Evolutionary conservation across 2,113 vertebrate species (phyloP), one percentile per base, ranked within the genome.

Genomic region (Aptenodytes patagonicus): DNA sequence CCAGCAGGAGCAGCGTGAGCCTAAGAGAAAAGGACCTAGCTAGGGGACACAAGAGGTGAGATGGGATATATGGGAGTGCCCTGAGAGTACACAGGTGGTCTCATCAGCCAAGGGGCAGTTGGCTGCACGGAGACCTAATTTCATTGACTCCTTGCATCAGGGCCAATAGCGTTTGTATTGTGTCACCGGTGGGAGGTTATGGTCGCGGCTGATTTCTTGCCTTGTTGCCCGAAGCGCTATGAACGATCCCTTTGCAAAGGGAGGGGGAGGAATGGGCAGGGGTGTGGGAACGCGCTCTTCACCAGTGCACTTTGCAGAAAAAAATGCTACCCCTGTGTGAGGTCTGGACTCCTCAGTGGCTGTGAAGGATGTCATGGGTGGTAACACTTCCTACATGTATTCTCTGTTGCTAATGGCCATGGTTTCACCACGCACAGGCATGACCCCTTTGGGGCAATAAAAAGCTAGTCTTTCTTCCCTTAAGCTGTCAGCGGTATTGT

Each of bases 331-430:
- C 38, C 55, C 11, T 31, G n/a, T 55, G 83, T 89, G 94, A 92
- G 76, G 85, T 95, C 94, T 76, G 77, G 94, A 34, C 79, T 93
- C 83, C 75, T 68, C 2, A 1, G 73, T 1, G 60, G 17, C 83
- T 94, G 58, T 60, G 78, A 22, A 93, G 94, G 90, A 90, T 95
- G 89, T 95, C 79, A 88, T 31, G 83, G 79, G 76, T 75, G 76
- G 85, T 93, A 81, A 78, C 71, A 44, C 85, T 93, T 95, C 75
- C 80, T 90, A 69, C 61, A 7, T 70, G 36, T 80, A 18, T 83
- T 91, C 72, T 73, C 78, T 78, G 42, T 87, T 93, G 65, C 80
- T 81, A 57, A 78, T 91, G 52, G 72, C 86, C 69, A 24, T 22
- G 40, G 71, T 87, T 89, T 83, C 81, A 80, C 81, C 78, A 38